These are phyloP conservation scores for Aegypius monachus DNA, from an alignment of 2,113 vertebrate genomes.

Conservation along the genomic window DNA sequence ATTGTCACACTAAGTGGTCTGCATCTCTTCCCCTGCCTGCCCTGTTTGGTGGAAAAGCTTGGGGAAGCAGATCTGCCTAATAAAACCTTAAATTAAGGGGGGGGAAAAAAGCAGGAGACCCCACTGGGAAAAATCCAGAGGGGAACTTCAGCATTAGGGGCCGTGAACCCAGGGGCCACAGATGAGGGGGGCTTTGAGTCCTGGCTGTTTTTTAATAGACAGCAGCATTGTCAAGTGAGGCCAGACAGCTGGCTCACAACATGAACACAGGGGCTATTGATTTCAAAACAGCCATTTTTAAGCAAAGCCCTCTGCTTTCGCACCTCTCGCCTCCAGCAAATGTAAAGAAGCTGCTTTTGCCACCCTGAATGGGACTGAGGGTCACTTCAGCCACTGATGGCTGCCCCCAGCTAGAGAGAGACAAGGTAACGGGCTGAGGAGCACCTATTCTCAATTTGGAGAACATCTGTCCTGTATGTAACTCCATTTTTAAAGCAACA, in stretches of 20 bases:
- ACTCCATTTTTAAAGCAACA: neutral
- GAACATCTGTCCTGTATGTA: neutral
- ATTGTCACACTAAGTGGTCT: accelerated
- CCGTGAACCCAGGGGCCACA: neutral
- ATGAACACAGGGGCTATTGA: accelerated
- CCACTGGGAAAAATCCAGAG: neutral
- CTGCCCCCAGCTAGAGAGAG: neutral
- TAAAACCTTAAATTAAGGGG: neutral
- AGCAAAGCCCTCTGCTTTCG: neutral
- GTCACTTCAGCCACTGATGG: neutral
- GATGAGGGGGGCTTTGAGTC: neutral
- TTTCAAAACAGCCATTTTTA: neutral
- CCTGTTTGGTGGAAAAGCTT: neutral
- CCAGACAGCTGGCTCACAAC: neutral
- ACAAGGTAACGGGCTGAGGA: neutral
- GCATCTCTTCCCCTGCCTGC: neutral
- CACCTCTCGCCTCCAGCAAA: neutral
- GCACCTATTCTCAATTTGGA: neutral
- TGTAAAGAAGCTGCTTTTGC: neutral
- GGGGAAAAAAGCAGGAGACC: neutral
- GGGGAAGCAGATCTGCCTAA: neutral
- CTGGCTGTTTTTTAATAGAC: neutral
- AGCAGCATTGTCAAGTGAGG: neutral
- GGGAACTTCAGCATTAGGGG: neutral
- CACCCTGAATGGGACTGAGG: neutral